Evolutionary conservation across 2,113 vertebrate genomes (phyloP).

Genomic region (Aramus guarauna): DNA sequence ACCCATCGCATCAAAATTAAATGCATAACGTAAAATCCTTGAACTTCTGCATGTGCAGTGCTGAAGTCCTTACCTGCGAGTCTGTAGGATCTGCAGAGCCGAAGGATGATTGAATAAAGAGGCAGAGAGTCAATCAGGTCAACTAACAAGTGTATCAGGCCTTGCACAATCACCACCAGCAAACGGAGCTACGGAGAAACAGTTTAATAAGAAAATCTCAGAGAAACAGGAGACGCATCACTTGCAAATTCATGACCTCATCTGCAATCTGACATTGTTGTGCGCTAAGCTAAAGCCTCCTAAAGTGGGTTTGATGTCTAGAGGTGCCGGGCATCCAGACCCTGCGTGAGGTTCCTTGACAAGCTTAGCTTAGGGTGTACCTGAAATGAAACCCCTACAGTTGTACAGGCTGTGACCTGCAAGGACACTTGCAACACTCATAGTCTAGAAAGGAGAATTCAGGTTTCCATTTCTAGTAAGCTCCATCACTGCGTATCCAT

Average conservation of each 20-base stretch:
- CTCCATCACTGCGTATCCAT: background rate
- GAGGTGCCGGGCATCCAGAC: background rate
- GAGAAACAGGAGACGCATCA: background rate
- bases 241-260: background rate
- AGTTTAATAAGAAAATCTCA: background rate
- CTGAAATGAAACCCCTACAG: background rate
- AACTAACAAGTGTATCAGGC: conserved; percentile 86
- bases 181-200: conserved; percentile 82
- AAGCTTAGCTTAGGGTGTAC: background rate
- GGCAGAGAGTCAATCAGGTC: conserved; percentile 92
- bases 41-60: background rate
- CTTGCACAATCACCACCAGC: conserved; percentile 90
- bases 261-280: background rate
- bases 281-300: background rate
- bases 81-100: conserved; percentile 85
- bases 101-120: conserved; percentile 85
- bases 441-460: background rate
- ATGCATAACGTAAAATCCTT: background rate
- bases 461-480: background rate
- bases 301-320: background rate
- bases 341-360: background rate
- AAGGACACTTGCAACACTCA: background rate
- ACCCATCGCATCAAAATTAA: background rate
- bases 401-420: background rate
- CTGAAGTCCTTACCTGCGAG: conserved; percentile 80